A percentile compares a stretch with the other conserved stretches of the same genome.
phyloP scores from a whole-genome alignment of 2,113 vertebrate species.

The Telmatochromis sp. region DNA sequence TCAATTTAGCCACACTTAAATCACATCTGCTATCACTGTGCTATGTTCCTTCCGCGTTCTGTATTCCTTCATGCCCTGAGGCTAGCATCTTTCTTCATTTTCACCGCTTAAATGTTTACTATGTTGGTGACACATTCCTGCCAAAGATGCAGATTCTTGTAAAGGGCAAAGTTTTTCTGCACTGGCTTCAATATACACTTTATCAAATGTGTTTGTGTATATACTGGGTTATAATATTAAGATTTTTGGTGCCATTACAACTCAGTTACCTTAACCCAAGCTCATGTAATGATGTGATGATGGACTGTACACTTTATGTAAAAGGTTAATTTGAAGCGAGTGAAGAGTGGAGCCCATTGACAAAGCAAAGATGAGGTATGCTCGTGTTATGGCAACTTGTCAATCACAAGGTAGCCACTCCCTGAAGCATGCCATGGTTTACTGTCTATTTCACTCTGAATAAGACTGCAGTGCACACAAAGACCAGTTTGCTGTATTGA shows the following conservation, averaged over 20 bases:
- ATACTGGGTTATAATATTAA: not conserved
- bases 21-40: not conserved
- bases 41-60: not conserved
- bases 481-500: not conserved
- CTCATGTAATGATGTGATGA: not conserved
- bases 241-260: not conserved
- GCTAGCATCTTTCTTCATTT: slow-evolving; percentile 32
- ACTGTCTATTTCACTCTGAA: not conserved
- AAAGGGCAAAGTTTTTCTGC: not conserved
- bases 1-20: not conserved
- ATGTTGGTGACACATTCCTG: not conserved
- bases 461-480: not conserved
- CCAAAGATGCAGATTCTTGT: not conserved
- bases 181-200: not conserved
- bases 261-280: not conserved
- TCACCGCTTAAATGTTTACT: not conserved
- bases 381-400: not conserved
- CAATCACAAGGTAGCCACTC: not conserved
- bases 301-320: not conserved
- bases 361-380: not conserved
- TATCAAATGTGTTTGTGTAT: not conserved
- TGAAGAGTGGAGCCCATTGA: not conserved
- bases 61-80: slow-evolving; percentile 1
- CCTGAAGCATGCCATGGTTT: not conserved
- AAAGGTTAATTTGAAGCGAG: not conserved